Base-by-base conservation (phyloP, 2,888 invertebrate species). In the Scaptomyza parva region DNA sequence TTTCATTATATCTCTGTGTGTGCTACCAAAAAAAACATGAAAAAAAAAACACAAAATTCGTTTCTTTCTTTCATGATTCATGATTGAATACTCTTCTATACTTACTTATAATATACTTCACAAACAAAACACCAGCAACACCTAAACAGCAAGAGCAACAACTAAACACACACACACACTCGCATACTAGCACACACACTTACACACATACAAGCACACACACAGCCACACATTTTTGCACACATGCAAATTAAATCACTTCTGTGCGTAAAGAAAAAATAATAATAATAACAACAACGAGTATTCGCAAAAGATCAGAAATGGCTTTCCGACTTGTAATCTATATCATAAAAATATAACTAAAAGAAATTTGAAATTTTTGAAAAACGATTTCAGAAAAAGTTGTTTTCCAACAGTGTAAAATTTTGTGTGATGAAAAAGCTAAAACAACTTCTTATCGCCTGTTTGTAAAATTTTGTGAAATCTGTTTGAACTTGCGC, bases 1-100 rank as follows among this genome's bases (percentile, higher is more conserved):
- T 44, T 70, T 68, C 41, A 73, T 78, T 78, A 59, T 74, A 57
- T 74, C 72, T 76, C 52, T 82, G 83, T 81, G 79, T 83, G 84
- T 80, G 64, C 70, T 71, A 68, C 44, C n/a, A n/a, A n/a, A n/a
- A n/a, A n/a, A n/a, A 52, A 50, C 30, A 28, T 43, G 14, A 57
- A 60, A 37, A 47, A 40, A 28, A 3, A n/a, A 44, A 8, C 2
- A 8, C n/a, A 41, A 5, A 28, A 8, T 11, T 71, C 45, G 55
- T 30, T 57, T 57, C 35, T 55, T 63, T 61, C 41, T 74, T 61
- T 44, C 47, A 28, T n/a, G n/a, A 50, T 28, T 43, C 43, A 44
- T 44, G 43, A 51, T 39, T 48, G 35, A 62, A 51, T 20, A 51
- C 43, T 62, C 43, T 62, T 62, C 28, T 40, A 33, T 39, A 35